These are phyloP conservation scores for Cetonia aurata DNA, from an alignment of 2,888 invertebrate genomes.

Conservation along the genomic window DNA sequence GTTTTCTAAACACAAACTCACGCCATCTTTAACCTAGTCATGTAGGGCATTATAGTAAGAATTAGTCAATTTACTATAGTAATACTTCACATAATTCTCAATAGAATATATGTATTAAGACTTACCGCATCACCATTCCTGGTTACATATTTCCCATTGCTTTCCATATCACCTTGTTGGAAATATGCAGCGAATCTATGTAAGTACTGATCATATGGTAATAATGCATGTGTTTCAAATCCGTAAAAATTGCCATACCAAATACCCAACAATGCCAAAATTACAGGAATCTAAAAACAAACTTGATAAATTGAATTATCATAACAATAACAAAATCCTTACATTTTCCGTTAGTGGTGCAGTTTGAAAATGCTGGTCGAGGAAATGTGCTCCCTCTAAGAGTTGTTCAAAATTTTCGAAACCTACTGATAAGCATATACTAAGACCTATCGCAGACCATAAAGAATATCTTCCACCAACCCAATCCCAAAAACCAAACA, in stretches of 20 bases:
- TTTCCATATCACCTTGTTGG: slow-evolving; percentile 99
- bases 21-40: too few relatives aligned
- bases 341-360: slow-evolving; percentile 94
- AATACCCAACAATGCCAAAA: slow-evolving; percentile 90
- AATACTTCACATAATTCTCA: too few relatives aligned
- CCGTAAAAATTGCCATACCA: slow-evolving; percentile 97
- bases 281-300: slow-evolving; percentile 85
- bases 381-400: slow-evolving; percentile 90
- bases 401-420: slow-evolving; percentile 95
- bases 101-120: slow-evolving; percentile 19
- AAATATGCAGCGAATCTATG: slow-evolving; percentile 99
- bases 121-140: slow-evolving; percentile 73
- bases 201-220: slow-evolving; percentile 99
- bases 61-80: too few relatives aligned
- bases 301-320: slow-evolving; percentile 23
- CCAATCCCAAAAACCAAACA: slow-evolving; percentile 99
- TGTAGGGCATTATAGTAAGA: too few relatives aligned
- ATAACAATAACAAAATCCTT: slow-evolving; percentile 61
- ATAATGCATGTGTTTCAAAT: slow-evolving; percentile 93
- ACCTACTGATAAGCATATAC: slow-evolving; percentile 93
- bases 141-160: slow-evolving; percentile 96
- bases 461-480: slow-evolving; percentile 97
- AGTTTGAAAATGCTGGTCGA: slow-evolving; percentile 93
- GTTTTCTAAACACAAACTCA: too few relatives aligned
- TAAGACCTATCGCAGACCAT: slow-evolving; percentile 99